Base-by-base conservation (phyloP, 1,140 invertebrate species). In the Atta colombica region DNA sequence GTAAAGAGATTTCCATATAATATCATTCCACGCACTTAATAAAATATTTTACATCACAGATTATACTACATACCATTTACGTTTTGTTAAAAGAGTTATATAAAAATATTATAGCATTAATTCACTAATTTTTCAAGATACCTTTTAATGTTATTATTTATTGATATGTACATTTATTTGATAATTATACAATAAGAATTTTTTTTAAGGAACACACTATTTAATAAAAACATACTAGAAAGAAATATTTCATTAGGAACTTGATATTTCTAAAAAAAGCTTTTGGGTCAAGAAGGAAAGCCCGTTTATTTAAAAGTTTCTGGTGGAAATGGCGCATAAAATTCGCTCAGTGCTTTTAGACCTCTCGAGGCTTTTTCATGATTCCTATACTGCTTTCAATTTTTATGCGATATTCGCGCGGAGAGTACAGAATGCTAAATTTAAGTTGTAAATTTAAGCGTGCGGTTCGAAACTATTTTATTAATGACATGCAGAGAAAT, bases 241-340 rank as follows among this genome's bases (percentile, higher is more conserved):
- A n/a, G 10, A 39, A 84, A 35, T 74, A 74, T 74, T 28, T 84
- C 12, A 84, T 61, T 61, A 74, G 12, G 1, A 25, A 31, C 31
- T 28, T 3, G 28, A n/a, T 14, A 39, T 14, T 10, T 6, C 39
- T 66, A 65, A 25, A 55, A 39, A 28, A 14, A 66, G 51, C 18
- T 77, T 72, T 61, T 53, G 58, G 58, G 18, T 85, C 45, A 53
- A 77, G 21, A 16, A 63, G n/a, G 55, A 31, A 63, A 74, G 5
- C 60, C 49, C 82, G 35, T 85, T 85, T 85, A 55, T 77, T 85
- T 85, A 77, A 77, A 77, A 85, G 60, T 85, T 65, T 28, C 28
- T 35, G 45, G 3, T 39, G 12, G n/a, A 31, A 77, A 58, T 16
- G 12, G 45, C 28, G 31, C 18, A 28, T 74, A 77, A 85, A 77